Percentiles rank a stretch among this genome's conserved stretches.
phyloP scores from a whole-genome alignment of 2,888 invertebrate genomes.

The Omphaloscelis lunosa region DNA sequence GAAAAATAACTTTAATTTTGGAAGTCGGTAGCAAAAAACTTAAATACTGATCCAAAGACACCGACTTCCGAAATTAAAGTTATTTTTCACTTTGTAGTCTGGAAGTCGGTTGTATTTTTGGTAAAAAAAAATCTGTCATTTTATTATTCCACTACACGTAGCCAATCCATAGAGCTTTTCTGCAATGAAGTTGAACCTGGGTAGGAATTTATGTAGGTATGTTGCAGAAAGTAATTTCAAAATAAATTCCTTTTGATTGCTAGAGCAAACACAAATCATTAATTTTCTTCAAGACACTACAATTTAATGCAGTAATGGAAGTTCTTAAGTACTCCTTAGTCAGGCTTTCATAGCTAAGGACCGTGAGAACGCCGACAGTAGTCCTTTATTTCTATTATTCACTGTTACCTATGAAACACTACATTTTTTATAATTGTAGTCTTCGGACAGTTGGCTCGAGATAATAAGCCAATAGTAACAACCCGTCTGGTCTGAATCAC shows the following conservation, averaged over 20 bases:
- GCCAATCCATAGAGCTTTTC: not conserved
- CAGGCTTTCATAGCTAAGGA: slow-evolving; percentile 1
- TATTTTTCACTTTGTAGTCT: too few species aligned
- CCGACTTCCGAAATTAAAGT: too few species aligned
- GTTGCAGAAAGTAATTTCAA: not conserved
- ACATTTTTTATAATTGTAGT: slow-evolving; percentile 40
- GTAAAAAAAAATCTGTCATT: too few species aligned
- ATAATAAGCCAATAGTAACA: slow-evolving; percentile 41
- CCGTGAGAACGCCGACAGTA: slow-evolving; percentile 40
- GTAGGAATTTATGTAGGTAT: slow-evolving; percentile 1
- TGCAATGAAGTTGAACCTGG: not conserved
- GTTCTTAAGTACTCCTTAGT: not conserved
- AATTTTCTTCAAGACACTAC: not conserved
- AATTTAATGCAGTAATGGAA: slow-evolving; percentile 12
- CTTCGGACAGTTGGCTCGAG: slow-evolving; percentile 16
- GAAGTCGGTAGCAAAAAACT: too few species aligned
- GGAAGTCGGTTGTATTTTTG: too few species aligned
- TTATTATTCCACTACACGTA: not conserved
- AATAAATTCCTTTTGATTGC: not conserved
- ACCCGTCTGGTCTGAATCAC: slow-evolving; percentile 28
- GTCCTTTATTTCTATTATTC: slow-evolving; percentile 18
- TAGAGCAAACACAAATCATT: not conserved
- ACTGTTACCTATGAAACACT: slow-evolving; percentile 17
- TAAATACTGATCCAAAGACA: too few species aligned
- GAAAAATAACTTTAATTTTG: too few species aligned